Conservation (phyloP, 2,113 vertebrate genomes). For the Trachemys scripta region DNA sequence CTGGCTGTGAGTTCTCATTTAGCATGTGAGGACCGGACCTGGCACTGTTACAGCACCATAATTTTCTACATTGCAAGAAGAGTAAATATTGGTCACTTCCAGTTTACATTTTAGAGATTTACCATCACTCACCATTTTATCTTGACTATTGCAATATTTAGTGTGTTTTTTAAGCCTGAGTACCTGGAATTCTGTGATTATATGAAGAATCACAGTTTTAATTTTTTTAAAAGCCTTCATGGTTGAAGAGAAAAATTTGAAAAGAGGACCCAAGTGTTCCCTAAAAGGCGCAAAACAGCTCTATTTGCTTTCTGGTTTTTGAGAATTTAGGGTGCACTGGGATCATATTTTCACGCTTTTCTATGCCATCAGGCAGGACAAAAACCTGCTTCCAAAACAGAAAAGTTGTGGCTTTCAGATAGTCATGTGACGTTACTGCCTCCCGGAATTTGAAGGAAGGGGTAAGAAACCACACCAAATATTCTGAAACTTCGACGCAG, state of each 20-base stretch:
- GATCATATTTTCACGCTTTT: background rate
- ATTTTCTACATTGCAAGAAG: background rate
- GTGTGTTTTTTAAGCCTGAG: background rate
- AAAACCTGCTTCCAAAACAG: background rate
- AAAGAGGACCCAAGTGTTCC: background rate
- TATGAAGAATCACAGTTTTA: background rate
- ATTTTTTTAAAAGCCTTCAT: background rate
- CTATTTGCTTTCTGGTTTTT: background rate
- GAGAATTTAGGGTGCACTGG: background rate
- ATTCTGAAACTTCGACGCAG: background rate
- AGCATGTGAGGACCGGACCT: too few relatives aligned
- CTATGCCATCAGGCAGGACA: background rate
- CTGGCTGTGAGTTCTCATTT: background rate
- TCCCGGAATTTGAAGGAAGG: background rate
- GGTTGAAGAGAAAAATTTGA: background rate
- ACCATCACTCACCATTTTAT: background rate
- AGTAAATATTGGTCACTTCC: background rate
- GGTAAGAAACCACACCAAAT: background rate
- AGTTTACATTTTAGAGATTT: background rate
- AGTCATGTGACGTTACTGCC: too few relatives aligned
- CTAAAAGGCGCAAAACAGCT: background rate
- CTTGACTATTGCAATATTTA: background rate
- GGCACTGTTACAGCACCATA: too few relatives aligned
- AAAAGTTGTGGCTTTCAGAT: background rate
- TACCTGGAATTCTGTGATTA: background rate